Conservation (phyloP, 1,140 invertebrate species). For the Conopomorpha cramerella region DNA sequence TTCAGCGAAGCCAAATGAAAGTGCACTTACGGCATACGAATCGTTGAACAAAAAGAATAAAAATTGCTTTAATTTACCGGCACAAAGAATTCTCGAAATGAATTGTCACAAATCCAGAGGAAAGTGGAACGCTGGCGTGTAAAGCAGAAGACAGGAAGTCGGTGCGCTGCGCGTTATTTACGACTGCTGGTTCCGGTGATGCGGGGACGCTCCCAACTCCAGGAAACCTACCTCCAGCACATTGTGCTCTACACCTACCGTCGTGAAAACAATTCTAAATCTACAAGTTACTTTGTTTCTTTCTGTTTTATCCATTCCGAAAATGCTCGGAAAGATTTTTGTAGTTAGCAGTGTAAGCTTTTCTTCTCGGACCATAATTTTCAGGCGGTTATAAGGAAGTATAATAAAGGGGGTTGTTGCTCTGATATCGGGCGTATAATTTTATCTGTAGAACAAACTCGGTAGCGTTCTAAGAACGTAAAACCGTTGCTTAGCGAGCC, state of each 20-base stretch:
- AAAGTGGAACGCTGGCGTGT: slow-evolving; percentile 6
- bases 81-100: slow-evolving; percentile 8
- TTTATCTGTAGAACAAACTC: slow-evolving; percentile 50
- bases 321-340: too few species aligned
- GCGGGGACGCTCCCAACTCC: slow-evolving; percentile 15
- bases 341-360: too few species aligned
- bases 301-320: too few species aligned
- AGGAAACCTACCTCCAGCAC: slow-evolving; percentile 17
- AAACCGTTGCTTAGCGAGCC: slow-evolving; percentile 57
- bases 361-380: too few species aligned
- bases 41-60: too few species aligned
- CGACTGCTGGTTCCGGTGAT: slow-evolving; percentile 42
- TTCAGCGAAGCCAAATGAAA: too few species aligned
- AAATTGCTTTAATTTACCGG: too few species aligned
- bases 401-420: too few species aligned
- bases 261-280: too few species aligned
- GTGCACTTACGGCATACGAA: too few species aligned
- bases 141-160: slow-evolving; percentile 35
- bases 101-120: slow-evolving; percentile 23
- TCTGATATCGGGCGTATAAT: slow-evolving; percentile 38
- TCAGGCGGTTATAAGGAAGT: too few species aligned
- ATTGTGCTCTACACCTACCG: slow-evolving; percentile 9
- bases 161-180: slow-evolving; percentile 46
- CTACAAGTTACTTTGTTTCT: too few species aligned
- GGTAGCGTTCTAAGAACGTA: slow-evolving; percentile 45